Percentiles rank a stretch among this genome's conserved stretches.
These are phyloP conservation scores for Trachymyrmex septentrionalis DNA, from an alignment of 1,140 invertebrate species.

Conservation along the genomic window DNA sequence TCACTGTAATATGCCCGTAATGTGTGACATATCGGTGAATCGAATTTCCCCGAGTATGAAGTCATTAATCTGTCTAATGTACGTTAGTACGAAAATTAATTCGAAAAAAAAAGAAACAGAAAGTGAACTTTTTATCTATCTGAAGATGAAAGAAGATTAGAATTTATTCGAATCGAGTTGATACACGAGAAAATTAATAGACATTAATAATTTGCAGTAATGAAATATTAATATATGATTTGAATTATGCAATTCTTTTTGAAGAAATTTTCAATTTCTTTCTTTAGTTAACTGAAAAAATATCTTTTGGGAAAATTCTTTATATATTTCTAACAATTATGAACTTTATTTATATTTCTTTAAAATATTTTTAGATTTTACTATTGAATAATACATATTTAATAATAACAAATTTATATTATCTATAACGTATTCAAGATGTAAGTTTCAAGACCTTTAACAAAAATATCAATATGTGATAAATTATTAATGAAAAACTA, in stretches of 20 bases:
- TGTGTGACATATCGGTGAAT: conserved; percentile 68
- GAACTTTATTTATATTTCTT: too few species aligned
- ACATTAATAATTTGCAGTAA: not conserved
- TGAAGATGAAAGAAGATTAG: not conserved
- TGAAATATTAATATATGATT: not conserved
- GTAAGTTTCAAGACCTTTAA: not conserved
- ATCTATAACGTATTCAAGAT: not conserved
- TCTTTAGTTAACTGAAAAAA: not conserved
- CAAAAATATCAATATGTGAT: not conserved
- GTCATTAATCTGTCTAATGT: conserved; percentile 35
- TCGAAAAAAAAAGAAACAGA: not conserved
- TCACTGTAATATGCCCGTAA: conserved; percentile 72
- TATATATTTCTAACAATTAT: not conserved
- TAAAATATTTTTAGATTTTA: not conserved
- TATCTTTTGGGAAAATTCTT: not conserved
- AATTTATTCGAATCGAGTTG: not conserved
- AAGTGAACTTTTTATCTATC: not conserved
- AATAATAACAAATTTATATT: not conserved
- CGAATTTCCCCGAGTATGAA: conserved; percentile 42
- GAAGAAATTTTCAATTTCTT: not conserved
- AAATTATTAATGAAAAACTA: not conserved
- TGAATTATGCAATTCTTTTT: not conserved
- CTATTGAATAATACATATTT: not conserved
- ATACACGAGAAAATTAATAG: too few species aligned
- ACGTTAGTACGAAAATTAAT: not conserved